Conservation (phyloP, 2,113 vertebrate genomes). For the Poecilia latipinna region DNA sequence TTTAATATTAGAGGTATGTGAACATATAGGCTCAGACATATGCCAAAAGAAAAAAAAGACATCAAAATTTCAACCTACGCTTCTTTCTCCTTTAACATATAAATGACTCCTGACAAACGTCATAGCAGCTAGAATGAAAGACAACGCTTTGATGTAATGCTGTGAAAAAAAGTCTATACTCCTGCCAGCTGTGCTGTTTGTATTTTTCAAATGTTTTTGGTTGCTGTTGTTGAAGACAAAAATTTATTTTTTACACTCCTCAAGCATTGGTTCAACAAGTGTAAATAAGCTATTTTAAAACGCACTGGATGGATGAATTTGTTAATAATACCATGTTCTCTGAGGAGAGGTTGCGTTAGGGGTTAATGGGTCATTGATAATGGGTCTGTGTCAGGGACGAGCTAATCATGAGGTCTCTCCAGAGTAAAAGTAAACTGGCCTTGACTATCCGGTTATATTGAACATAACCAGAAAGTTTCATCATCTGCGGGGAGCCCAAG, state of each 20-base stretch:
- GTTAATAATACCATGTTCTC: slow-evolving; percentile 2
- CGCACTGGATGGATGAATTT: neutral
- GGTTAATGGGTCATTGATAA: slow-evolving; percentile 26
- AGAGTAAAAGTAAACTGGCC: slow-evolving; percentile 17
- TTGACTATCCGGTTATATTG: slow-evolving; percentile 39
- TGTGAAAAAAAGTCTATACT: slow-evolving; percentile 17
- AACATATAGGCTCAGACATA: neutral
- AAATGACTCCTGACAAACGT: slow-evolving; percentile 19
- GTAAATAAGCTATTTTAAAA: neutral
- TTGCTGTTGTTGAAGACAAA: neutral
- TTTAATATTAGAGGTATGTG: neutral
- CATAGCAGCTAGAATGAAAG: slow-evolving; percentile 32
- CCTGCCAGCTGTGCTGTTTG: neutral
- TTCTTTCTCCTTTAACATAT: slow-evolving; percentile 6
- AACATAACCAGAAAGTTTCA: neutral
- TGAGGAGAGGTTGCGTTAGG: slow-evolving; percentile 10
- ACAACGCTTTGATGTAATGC: slow-evolving; percentile 31
- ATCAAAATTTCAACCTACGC: slow-evolving; percentile 39
- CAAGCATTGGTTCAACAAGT: neutral
- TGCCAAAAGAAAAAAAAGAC: slow-evolving; percentile 22
- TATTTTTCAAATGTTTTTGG: neutral
- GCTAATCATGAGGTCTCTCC: slow-evolving; percentile 4
- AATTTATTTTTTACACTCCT: neutral
- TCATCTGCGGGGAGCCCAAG: slow-evolving; percentile 36
- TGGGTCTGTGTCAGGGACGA: slow-evolving; percentile 24